Evolutionary conservation across 2,888 invertebrate species (phyloP), one percentile per base, ranked within the genome.

Genomic region (Archips crataeganus): DNA sequence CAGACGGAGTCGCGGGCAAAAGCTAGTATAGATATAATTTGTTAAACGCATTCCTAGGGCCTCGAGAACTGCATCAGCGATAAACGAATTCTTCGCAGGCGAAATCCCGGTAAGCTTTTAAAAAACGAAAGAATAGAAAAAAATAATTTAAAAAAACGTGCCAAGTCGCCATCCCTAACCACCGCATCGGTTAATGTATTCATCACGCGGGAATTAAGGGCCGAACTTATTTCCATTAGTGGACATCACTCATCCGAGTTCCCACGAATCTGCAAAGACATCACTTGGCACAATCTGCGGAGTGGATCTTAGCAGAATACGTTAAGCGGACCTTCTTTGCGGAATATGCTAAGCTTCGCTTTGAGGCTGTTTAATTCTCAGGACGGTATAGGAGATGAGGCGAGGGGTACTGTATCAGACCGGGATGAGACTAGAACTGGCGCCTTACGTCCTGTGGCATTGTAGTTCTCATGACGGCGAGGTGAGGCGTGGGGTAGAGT

Each of bases 141-240:
- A n/a, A 54, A 54, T n/a, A 8, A 8, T 0, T 23, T 54, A 2
- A 2, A 9, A 61, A 61, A 13, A 9, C 8, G 61, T 10, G 47
- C 4, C 49, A 64, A 64, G 23, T 23, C 23, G 23, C 23, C 23
- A 23, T 23, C 64, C 64, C 64, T 64, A 49, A 9, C 8, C 9
- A 49, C n/a, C 64, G 49, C 49, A 15, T 49, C 39, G 32, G 23
- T 63, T 63, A 63, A 51, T 62, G 62, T 70, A 70, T 70, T 70
- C 70, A 70, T 57, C 54, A 45, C 32, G 70, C 62, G 49, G 62
- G 54, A 63, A 70, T 70, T 62, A 70, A 62, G 70, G 36, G 10
- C 42, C 51, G 70, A 54, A 68, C 60, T 69, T 69, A 69, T 69
- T 60, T 60, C 68, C 68, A 69, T 69, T 69, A 60, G 60, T 42